Base-by-base conservation (phyloP, 2,888 invertebrate genomes). In the Ornithoptera priamus region DNA sequence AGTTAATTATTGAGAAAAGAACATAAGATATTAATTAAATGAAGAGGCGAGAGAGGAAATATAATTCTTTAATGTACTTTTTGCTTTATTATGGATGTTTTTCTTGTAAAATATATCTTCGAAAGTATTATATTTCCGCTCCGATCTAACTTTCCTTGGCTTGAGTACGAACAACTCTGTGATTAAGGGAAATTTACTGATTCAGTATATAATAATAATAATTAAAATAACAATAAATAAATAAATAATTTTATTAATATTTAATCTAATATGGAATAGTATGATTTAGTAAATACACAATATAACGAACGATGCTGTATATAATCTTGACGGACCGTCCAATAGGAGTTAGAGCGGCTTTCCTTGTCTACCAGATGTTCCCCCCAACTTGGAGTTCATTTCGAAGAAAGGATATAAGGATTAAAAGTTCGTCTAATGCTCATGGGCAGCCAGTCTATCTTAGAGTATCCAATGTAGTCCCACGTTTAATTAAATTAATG, bases 321-420 rank as follows among this genome's bases (percentile, higher is more conserved):
- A n/a, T 6, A 53, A 53, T 53, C 53, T 53, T 53, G 53, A 17
- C 18, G 53, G 53, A 53, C n/a, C 78, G 78, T 77, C 76, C 77
- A 76, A 72, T 74, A 76, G 79, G 80, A 78, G 76, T 81, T 82
- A 81, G 82, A 79, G 81, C 78, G 79, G 78, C 76, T 76, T 79
- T 76, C 77, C 76, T 78, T 79, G 76, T 76, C 78, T 78, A 78
- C 76, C 80, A 81, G 81, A 85, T 85, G 83, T 80, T 77, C 78
- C 39, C 7, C 39, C 78, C 78, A 84, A 82, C 86, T 86, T 83
- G 86, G 88, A 90, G 88, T 88, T 88, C 83, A 89, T 89, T 91
- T 90, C 86, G 89, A 86, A 85, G 80, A 80, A 84, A 85, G 88
- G 86, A 86, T 87, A 87, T 88, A 85, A 84, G 80, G 89, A 89